phyloP scores from a whole-genome alignment of 2,797 vertebrate species.

The Chrosomus eos region DNA sequence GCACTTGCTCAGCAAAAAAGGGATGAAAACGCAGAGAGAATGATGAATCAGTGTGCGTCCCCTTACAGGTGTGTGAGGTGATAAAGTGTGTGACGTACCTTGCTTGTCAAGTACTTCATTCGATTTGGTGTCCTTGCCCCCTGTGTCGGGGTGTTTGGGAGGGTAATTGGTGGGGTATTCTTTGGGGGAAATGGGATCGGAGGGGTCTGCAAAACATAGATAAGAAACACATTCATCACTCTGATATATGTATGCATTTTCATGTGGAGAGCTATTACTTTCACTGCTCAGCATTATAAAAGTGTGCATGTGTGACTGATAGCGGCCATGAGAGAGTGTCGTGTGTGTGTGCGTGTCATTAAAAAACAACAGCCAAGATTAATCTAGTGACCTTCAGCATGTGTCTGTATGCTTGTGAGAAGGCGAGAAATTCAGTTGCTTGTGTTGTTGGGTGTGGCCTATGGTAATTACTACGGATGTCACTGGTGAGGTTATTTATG shows the following conservation, averaged over 20 bases:
- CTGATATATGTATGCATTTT: slow-evolving; percentile 29
- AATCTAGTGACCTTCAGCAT: slow-evolving; percentile 62
- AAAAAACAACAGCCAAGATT: slow-evolving; percentile 52
- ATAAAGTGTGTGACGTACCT: slow-evolving; percentile 66
- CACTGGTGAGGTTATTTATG: slow-evolving; percentile 52
- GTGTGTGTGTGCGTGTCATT: slow-evolving; percentile 33
- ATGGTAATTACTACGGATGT: slow-evolving; percentile 48
- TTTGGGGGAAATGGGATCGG: slow-evolving; percentile 84
- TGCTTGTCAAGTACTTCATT: slow-evolving; percentile 74
- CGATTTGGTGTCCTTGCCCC: slow-evolving; percentile 80
- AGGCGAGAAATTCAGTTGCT: slow-evolving; percentile 17
- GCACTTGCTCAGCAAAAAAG: slow-evolving; percentile 34
- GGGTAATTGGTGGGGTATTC: slow-evolving; percentile 86
- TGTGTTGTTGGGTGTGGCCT: slow-evolving; percentile 25
- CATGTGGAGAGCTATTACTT: slow-evolving; percentile 45
- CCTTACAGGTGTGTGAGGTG: slow-evolving; percentile 23
- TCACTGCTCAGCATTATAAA: slow-evolving; percentile 43
- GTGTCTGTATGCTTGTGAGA: slow-evolving; percentile 13
- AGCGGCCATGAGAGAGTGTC: neutral
- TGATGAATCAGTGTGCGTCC: neutral
- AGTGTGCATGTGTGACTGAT: slow-evolving; percentile 25
- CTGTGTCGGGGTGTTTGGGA: slow-evolving; percentile 83
- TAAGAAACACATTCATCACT: slow-evolving; percentile 41
- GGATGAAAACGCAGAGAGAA: neutral
- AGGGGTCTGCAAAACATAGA: slow-evolving; percentile 83